Conservation (phyloP, 2,888 invertebrate genomes). For the Microplitis deprimator region DNA sequence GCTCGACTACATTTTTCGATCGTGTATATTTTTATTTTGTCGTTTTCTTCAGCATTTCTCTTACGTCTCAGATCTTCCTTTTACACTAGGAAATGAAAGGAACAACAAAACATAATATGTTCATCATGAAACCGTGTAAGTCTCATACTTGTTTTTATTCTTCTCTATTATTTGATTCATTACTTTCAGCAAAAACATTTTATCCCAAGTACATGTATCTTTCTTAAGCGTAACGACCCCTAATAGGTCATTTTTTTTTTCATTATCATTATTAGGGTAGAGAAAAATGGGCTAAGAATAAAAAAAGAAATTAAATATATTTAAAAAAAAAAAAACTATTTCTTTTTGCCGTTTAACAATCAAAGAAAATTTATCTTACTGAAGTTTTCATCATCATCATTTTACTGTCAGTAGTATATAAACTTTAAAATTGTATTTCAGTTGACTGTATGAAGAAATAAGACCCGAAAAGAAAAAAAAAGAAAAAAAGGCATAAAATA, state of each 20-base stretch:
- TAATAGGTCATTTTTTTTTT: not conserved
- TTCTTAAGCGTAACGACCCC: not conserved
- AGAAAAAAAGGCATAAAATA: constrained; percentile 27
- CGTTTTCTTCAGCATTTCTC: constrained; percentile 28
- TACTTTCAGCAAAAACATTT: constrained; percentile 13
- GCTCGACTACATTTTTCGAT: constrained; percentile 15
- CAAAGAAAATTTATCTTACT: not conserved
- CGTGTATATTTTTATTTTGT: constrained; percentile 28
- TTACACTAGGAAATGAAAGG: constrained; percentile 1
- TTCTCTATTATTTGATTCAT: not conserved
- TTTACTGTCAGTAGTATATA: not conserved
- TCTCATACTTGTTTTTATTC: not conserved
- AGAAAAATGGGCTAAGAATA: too few species aligned
- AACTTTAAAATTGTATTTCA: not conserved
- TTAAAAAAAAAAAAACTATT: not conserved
- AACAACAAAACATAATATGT: not conserved
- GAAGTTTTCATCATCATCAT: constrained; percentile 5
- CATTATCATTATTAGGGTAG: not conserved
- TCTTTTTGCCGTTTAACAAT: not conserved
- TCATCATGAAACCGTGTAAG: not conserved
- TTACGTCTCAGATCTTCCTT: constrained; percentile 10
- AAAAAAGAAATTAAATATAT: not conserved
- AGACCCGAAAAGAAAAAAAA: not conserved
- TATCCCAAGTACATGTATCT: not conserved
- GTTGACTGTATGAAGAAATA: constrained; percentile 17